phyloP scores from a whole-genome alignment of 2,113 vertebrate species.

The Planiliza haematocheilus region DNA sequence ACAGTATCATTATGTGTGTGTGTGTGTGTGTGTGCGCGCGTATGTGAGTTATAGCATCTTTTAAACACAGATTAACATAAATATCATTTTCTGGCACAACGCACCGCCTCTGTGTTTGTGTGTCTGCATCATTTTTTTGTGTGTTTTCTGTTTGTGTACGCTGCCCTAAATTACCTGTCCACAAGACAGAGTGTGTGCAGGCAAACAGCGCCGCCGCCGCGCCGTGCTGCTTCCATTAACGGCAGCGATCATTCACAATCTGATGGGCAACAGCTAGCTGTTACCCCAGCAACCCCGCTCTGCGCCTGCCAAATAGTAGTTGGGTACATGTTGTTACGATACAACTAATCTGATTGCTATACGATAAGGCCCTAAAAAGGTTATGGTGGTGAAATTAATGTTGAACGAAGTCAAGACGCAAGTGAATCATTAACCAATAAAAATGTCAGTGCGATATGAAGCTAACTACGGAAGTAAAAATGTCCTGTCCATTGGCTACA shows the following conservation, averaged over 20 bases:
- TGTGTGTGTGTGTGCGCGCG: constrained; percentile 11
- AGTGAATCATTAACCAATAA: constrained; percentile 1
- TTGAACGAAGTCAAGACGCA: background rate
- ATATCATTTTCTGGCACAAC: background rate
- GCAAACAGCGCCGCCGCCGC: constrained; percentile 36
- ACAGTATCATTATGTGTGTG: constrained; percentile 3
- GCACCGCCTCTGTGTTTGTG: background rate
- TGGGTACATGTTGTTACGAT: constrained; percentile 35
- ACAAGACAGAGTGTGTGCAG: constrained; percentile 61
- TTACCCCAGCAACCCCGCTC: constrained; percentile 48
- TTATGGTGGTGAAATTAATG: background rate
- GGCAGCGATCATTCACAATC: constrained; percentile 58
- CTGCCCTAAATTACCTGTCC: constrained; percentile 69
- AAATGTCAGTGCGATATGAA: background rate
- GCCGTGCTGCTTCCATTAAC: constrained; percentile 59
- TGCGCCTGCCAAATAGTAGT: constrained; percentile 43
- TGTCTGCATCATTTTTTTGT: background rate
- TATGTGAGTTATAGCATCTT: background rate
- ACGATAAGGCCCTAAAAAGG: constrained; percentile 8
- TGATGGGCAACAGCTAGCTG: constrained; percentile 55
- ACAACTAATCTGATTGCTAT: constrained; percentile 17
- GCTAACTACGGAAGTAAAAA: background rate
- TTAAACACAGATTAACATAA: constrained; percentile 17
- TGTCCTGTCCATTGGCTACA: background rate
- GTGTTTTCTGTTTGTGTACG: background rate